Base-by-base conservation (phyloP, 1,140 invertebrate genomes). In the Drosophila persimilis region DNA sequence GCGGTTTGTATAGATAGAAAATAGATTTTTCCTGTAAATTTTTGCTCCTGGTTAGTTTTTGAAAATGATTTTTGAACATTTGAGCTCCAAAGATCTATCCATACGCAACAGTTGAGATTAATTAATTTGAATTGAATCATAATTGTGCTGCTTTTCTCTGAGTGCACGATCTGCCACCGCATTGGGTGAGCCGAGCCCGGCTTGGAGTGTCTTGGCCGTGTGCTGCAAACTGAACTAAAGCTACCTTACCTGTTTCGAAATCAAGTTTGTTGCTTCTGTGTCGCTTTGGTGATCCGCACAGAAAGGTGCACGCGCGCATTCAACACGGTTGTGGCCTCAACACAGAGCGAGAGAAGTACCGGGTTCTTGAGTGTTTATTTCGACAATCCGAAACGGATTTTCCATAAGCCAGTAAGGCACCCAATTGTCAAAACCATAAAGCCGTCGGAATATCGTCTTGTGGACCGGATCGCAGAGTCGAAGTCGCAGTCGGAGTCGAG, bases 281-380 rank as follows among this genome's bases (percentile, higher is more conserved):
- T 88, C 83, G 83, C 83, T 88, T 62, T 75, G 83, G 72, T 83
- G 83, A 88, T 88, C 83, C 83, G 83, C 75, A 83, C 83, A 88
- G 83, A 88, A 88, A 88, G 83, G 84, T 88, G 84, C 75, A 88
- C 74, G 84, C 83, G 83, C 83, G 83, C 83, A 89, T 88, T 88
- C 83, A 79, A 81, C 74, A 88, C 81, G 83, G 83, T 86, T 86
- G 83, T 73, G 60, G 69, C 55, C 65, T 61, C 60, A 54, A 77
- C 60, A 62, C 63, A 39, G 11, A 39, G 35, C 35, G 55, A 77
- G 58, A 44, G 74, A 39, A 39, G 3, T 13, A 39, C 35, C 35
- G 35, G 71, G 71, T 70, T 70, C 73, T 84, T 41, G 44, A 55
- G 51, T 74, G 67, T 59, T 58, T 43, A 52, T 31, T 20, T 52